Base-by-base conservation (phyloP, 2,113 vertebrate species). In the Erpornis zantholeuca region DNA sequence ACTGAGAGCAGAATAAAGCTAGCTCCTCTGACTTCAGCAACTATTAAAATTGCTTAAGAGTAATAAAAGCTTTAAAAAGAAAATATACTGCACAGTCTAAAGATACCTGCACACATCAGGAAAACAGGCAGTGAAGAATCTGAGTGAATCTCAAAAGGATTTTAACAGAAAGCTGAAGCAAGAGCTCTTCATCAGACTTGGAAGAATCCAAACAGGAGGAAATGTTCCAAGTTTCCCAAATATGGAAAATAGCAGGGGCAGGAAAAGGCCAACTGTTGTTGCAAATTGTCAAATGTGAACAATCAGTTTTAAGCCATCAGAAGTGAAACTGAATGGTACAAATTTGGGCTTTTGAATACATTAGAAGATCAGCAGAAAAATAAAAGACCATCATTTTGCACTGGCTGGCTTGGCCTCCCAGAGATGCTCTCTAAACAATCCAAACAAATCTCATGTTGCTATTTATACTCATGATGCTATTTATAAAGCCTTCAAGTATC, bases 201-300 rank as follows among this genome's bases (percentile, higher is more conserved):
- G 29, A 80, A 53, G 40, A 69, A 77, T 60, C 16, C 33, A 80
- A 59, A 45, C 2, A 54, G 38, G 10, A 68, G 7, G 29, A 83
- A 64, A 52, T 8, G 4, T 28, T 86, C 76, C 45, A 80, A 60
- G 24, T 60, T 86, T 64, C 53, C 57, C 49, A 76, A 69, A 83
- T 22, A 73, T 0, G 5, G 60, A 16, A 52, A 87, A 63, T 2
- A 28, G 27, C 21, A 23, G 15, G 15, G 9, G 11, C 0, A 0
- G 15, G 54, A 23, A 70, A 31, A 83, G 14, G 49, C 69, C 83
- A 79, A 60, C 10, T 68, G 20, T 9, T 85, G 52, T 64, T 40
- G 29, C 50, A 81, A 89, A 81, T 24, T 28, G 4, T 42, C 68
- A 76, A 21, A 56, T 1, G 6, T 28, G 45, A 89, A 20, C 81